Percentiles rank a stretch among this genome's conserved stretches.
Conservation (phyloP, 2,797 vertebrate genomes). For the Delichon dasypus region DNA sequence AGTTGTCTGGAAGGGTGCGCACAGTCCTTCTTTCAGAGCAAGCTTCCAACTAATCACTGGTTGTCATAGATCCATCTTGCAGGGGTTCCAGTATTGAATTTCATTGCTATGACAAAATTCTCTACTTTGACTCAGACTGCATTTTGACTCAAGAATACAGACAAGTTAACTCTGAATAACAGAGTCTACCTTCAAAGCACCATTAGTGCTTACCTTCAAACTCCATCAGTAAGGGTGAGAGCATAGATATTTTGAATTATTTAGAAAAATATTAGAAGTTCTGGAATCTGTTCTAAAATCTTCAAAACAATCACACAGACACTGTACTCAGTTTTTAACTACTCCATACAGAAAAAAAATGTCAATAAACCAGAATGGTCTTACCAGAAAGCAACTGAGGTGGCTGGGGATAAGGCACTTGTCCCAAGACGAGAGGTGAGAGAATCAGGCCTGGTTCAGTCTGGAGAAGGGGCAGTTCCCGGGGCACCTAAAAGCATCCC, state of each 20-base stretch:
- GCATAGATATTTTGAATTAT: not conserved
- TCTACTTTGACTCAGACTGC: not conserved
- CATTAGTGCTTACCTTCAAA: not conserved
- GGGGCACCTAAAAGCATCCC: not conserved
- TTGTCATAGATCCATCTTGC: not conserved
- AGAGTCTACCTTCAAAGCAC: not conserved
- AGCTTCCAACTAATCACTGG: not conserved
- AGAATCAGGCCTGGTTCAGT: not conserved
- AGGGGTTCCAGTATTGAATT: not conserved
- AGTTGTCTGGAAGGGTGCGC: not conserved
- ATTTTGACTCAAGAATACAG: not conserved
- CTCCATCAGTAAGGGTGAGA: not conserved
- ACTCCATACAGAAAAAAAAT: not conserved
- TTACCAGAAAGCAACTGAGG: not conserved
- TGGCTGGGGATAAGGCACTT: no score
- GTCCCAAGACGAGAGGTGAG: not conserved
- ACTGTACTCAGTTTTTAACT: not conserved
- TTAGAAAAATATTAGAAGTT: not conserved
- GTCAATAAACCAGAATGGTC: not conserved
- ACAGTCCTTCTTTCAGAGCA: not conserved
- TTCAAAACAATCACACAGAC: not conserved
- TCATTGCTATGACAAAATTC: not conserved
- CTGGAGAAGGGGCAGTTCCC: not conserved
- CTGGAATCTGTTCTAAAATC: not conserved
- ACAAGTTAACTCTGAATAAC: not conserved